A percentile compares a stretch with the other conserved stretches of the same genome.
Conservation (phyloP, 2,888 invertebrate species). For the Sthenelais limicola region DNA sequence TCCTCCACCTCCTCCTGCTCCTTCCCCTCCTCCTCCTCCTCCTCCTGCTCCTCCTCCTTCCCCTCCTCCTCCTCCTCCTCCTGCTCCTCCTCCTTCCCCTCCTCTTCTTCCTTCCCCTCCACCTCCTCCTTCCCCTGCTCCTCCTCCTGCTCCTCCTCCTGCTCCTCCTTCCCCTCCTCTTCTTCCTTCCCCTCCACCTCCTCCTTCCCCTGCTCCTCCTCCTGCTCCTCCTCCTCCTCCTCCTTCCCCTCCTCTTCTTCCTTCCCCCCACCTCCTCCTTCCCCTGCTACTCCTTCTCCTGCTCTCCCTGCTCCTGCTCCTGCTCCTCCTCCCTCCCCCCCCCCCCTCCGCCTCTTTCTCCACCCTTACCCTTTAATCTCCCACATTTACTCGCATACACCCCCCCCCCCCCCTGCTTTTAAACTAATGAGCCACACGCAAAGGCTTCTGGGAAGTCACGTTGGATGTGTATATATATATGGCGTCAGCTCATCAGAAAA, state of each 20-base stretch:
- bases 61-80: not conserved
- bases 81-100: not conserved
- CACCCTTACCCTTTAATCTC: not conserved
- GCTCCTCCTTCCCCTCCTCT: not conserved
- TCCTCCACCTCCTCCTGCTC: not conserved
- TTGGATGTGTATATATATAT: too few species aligned
- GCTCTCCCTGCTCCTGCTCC: not conserved
- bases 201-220: not conserved
- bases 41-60: not conserved
- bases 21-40: not conserved
- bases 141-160: not conserved
- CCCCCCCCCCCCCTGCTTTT: not conserved
- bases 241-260: constrained; percentile 1
- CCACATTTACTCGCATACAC: not conserved
- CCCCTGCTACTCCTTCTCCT: not conserved
- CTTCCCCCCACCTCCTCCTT: not conserved
- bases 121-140: not conserved
- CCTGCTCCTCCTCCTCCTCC: not conserved
- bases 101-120: constrained; percentile 11
- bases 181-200: constrained; percentile 2
- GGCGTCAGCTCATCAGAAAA: too few species aligned
- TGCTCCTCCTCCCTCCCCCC: not conserved
- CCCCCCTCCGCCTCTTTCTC: not conserved
- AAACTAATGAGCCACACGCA: too few species aligned
- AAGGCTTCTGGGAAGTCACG: too few species aligned